A percentile compares a stretch with the other conserved stretches of the same genome.
Evolutionary conservation across 92 coral and sea anemone species (phyloP).

Genomic region (Zoanthus gigantus): DNA sequence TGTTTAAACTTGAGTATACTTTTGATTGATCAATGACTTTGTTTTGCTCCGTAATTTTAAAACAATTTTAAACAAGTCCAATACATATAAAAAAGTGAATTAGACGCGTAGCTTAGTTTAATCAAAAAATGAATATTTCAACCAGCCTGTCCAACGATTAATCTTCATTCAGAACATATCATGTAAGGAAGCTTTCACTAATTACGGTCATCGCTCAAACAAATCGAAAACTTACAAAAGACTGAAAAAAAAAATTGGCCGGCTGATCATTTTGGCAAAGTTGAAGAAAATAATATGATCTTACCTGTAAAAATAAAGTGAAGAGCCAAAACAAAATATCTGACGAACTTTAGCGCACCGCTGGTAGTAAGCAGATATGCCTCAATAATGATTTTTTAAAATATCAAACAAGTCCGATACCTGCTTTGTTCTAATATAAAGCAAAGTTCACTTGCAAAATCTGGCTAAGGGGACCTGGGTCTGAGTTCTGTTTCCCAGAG

Average conservation of each 20-base stretch:
- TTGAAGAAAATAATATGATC: not conserved
- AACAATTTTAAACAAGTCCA: not conserved
- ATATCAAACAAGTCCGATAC: not conserved
- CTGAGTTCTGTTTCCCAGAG: conserved; percentile 43
- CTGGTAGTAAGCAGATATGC: conserved; percentile 12
- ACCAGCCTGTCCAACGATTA: not conserved
- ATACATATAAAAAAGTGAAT: not conserved
- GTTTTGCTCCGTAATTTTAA: not conserved
- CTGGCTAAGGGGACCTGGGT: conserved; percentile 6
- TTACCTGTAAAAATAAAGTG: conserved; percentile 7
- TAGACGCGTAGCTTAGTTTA: not conserved
- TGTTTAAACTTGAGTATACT: not conserved
- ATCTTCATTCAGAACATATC: not conserved
- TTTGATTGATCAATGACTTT: not conserved
- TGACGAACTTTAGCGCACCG: conserved; percentile 26
- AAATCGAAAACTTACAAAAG: not conserved
- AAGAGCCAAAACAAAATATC: not conserved
- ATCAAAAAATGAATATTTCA: not conserved
- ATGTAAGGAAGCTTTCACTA: not conserved
- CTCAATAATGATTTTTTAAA: not conserved
- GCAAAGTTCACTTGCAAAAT: not conserved
- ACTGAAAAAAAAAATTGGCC: not conserved
- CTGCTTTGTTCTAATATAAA: too few species aligned
- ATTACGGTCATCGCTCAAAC: not conserved
- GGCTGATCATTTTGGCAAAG: not conserved